Evolutionary conservation across 35 echinoderm and acorn worm genomes (phyloP).

Genomic region (Strongylocentrotus purpuratus): DNA sequence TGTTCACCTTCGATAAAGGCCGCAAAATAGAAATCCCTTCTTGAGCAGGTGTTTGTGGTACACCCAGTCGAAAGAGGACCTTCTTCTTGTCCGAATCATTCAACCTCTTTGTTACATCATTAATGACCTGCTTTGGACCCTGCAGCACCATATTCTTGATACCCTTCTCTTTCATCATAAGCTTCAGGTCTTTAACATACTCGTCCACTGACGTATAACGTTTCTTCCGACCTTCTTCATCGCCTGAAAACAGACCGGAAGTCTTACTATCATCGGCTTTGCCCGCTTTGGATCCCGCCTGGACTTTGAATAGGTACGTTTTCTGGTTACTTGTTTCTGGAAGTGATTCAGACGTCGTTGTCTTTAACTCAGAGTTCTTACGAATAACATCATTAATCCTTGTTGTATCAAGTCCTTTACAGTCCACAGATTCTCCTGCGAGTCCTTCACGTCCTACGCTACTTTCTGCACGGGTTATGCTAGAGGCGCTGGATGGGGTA

Average conservation of each 20-base stretch:
- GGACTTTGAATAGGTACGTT: too few relatives aligned
- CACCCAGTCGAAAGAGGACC: neutral
- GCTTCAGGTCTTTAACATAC: neutral
- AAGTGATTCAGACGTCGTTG: too few relatives aligned
- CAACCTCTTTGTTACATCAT: neutral
- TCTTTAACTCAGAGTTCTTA: too few relatives aligned
- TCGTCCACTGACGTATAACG: neutral
- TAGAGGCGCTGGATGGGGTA: too few relatives aligned
- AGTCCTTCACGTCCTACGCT: neutral
- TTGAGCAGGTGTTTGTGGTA: too few relatives aligned
- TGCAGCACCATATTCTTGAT: neutral
- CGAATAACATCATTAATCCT: too few relatives aligned
- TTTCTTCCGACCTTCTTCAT: neutral
- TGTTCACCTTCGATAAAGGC: too few relatives aligned
- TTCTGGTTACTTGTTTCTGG: too few relatives aligned
- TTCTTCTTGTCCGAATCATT: neutral
- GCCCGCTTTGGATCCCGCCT: too few relatives aligned
- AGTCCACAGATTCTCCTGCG: neutral
- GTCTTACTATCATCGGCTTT: neutral
- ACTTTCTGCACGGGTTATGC: neutral
- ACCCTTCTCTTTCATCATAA: neutral
- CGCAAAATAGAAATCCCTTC: too few relatives aligned
- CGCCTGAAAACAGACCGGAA: neutral
- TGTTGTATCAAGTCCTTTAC: neutral
- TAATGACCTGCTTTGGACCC: neutral